phyloP scores from a whole-genome alignment of 2,113 vertebrate genomes.

The Varanus komodoensis region DNA sequence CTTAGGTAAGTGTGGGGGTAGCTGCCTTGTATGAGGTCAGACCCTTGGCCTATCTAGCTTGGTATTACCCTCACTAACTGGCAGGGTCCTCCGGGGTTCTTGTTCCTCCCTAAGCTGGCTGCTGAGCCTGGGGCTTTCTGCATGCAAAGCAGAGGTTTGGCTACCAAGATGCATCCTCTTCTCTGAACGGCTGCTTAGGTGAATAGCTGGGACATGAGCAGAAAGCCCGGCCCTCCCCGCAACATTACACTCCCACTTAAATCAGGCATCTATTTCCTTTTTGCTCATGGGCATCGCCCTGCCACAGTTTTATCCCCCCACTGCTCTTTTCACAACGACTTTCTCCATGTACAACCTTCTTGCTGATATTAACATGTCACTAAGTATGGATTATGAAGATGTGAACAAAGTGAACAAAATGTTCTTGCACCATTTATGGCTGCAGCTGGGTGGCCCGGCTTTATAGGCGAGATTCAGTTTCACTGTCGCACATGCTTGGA shows the following conservation, averaged over 20 bases:
- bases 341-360: conserved; percentile 70
- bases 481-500: conserved; percentile 66
- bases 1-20: conserved; percentile 14
- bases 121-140: too few species aligned
- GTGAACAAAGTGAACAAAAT: conserved; percentile 73
- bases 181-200: conserved; percentile 13
- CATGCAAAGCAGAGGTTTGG: too few species aligned
- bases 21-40: too few species aligned
- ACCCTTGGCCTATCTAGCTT: too few species aligned
- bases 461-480: conserved; percentile 60
- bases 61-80: too few species aligned
- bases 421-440: conserved; percentile 73
- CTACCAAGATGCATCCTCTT: too few species aligned
- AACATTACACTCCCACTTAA: conserved; percentile 54
- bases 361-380: conserved; percentile 68
- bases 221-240: conserved; percentile 28
- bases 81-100: too few species aligned
- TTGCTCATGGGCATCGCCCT: conserved; percentile 56
- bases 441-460: conserved; percentile 74
- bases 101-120: too few species aligned
- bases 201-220: conserved; percentile 37
- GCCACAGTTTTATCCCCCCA: conserved; percentile 60
- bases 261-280: neutral
- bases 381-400: conserved; percentile 68
- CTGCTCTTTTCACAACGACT: conserved; percentile 69